These are phyloP conservation scores for Carassius auratus DNA, from an alignment of 2,113 vertebrate species.

Conservation along the genomic window DNA sequence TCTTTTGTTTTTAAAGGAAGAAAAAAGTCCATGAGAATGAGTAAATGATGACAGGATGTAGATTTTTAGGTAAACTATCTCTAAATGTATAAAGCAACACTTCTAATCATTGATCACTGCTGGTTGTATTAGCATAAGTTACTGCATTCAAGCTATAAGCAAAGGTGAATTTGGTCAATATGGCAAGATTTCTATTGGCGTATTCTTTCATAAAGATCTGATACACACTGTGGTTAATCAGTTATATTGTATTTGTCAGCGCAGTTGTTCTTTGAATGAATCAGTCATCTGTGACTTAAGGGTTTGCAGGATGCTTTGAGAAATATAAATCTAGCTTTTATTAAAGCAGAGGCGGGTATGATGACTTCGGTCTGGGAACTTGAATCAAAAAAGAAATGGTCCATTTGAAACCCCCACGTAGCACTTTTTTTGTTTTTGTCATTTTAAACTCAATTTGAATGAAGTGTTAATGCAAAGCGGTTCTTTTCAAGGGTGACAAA, in stretches of 20 bases:
- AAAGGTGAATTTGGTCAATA: not conserved
- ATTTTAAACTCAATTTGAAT: not conserved
- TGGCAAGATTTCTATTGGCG: not conserved
- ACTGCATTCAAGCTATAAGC: not conserved
- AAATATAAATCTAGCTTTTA: not conserved
- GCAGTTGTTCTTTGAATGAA: not conserved
- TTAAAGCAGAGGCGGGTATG: not conserved
- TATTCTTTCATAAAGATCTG: not conserved
- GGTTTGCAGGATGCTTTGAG: not conserved
- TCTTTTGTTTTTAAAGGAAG: not conserved
- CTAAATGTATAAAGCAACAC: not conserved
- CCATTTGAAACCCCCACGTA: not conserved
- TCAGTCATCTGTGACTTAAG: not conserved
- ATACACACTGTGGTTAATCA: not conserved
- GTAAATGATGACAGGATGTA: not conserved
- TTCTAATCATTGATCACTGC: not conserved
- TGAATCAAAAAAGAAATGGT: not conserved
- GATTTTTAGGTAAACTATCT: not conserved
- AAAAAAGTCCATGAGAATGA: not conserved
- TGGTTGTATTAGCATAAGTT: not conserved
- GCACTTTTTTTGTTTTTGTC: not conserved
- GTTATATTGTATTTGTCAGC: not conserved
- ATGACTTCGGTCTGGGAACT: not conserved
- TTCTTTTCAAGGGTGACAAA: not conserved
- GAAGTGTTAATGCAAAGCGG: not conserved